Evolutionary conservation across 2,888 invertebrate species (phyloP).

Genomic region (Bellardia bayeri): DNA sequence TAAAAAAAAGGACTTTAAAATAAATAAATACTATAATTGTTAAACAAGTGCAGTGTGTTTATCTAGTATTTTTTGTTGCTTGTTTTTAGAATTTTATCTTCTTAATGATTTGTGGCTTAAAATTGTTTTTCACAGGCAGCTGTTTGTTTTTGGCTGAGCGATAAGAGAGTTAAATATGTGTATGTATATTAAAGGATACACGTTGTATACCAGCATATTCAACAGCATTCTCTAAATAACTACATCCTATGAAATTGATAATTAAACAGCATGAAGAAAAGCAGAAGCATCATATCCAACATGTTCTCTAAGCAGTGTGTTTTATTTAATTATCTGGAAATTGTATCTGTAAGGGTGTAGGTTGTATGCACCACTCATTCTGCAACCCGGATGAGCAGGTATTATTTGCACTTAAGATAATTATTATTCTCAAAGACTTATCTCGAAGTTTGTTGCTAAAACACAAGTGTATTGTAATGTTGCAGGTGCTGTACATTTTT

Average conservation of each 20-base stretch:
- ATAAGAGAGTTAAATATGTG: conserved; percentile 27
- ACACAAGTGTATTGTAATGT: conserved; percentile 21
- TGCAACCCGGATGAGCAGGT: conserved; percentile 27
- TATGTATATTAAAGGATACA: conserved; percentile 19
- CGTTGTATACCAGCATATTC: conserved; percentile 30
- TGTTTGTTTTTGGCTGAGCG: conserved; percentile 34
- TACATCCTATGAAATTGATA: conserved; percentile 44
- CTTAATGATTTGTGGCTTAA: conserved; percentile 5
- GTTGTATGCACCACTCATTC: conserved; percentile 2
- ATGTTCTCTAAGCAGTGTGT: background rate
- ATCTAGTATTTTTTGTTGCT: conserved; percentile 4
- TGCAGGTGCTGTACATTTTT: conserved; percentile 13
- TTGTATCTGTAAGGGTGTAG: conserved; percentile 7
- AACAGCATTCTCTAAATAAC: background rate
- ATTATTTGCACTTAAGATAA: conserved; percentile 44
- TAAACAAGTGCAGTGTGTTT: conserved; percentile 42
- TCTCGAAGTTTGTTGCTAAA: conserved; percentile 3
- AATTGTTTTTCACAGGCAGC: conserved; percentile 39
- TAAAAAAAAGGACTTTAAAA: conserved; percentile 38
- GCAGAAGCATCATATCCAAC: conserved; percentile 16
- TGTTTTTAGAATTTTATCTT: conserved; percentile 13
- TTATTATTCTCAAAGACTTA: conserved; percentile 17
- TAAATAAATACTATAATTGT: conserved; percentile 58
- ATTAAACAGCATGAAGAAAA: conserved; percentile 61
- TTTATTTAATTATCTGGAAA: conserved; percentile 27